Evolutionary conservation across 2,113 vertebrate genomes (phyloP).

Genomic region (Todiramphus chloris): DNA sequence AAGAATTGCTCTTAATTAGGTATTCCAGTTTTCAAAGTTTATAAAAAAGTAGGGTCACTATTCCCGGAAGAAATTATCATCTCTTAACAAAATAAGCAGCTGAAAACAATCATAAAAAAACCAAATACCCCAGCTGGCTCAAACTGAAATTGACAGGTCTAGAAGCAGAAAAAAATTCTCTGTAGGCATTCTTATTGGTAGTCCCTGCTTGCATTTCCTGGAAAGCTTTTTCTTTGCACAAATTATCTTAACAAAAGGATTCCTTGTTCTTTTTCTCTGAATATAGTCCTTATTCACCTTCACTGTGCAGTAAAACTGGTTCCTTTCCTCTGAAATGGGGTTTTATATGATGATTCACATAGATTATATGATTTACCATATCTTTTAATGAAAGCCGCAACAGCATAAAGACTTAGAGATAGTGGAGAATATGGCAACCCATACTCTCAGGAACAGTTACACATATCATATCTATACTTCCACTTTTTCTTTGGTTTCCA

Average conservation of each 20-base stretch:
- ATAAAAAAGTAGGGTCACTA: not conserved
- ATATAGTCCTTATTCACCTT: not conserved
- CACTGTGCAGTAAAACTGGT: not conserved
- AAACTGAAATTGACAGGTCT: not conserved
- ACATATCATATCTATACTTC: not conserved
- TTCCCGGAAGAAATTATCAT: not conserved
- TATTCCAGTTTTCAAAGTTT: not conserved
- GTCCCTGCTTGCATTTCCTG: not conserved
- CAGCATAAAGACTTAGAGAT: not conserved
- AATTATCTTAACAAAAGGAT: not conserved
- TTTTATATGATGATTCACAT: not conserved
- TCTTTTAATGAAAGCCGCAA: not conserved
- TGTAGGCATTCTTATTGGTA: not conserved
- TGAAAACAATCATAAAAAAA: not conserved
- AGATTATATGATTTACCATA: not conserved
- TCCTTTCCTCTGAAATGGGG: not conserved
- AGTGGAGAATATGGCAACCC: not conserved
- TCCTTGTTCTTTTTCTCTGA: not conserved
- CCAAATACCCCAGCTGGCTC: not conserved
- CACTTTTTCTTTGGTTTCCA: not conserved
- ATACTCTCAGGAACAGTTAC: not conserved
- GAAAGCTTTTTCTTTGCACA: not conserved
- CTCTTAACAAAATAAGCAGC: not conserved
- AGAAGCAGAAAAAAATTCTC: not conserved
- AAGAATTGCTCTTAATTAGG: not conserved